Evolutionary conservation across 2,888 invertebrate species (phyloP).

Genomic region (Gari tellinella): DNA sequence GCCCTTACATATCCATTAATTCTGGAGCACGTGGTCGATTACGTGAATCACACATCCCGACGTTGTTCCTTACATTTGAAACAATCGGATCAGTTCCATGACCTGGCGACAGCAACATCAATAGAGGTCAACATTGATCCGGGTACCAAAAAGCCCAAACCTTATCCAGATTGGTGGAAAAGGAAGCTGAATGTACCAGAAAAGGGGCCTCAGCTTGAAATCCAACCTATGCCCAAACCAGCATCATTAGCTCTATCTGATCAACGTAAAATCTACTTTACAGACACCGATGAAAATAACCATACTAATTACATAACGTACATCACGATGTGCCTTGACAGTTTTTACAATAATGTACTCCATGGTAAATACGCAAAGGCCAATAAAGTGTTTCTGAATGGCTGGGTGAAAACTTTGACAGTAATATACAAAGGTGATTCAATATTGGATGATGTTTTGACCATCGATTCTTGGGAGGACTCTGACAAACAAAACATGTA

Average conservation of each 20-base stretch:
- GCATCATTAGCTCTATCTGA: conserved; percentile 6
- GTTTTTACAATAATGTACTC: conserved; percentile 34
- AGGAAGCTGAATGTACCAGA: conserved; percentile 20
- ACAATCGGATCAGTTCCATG: conserved; percentile 16
- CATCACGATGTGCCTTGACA: conserved; percentile 29
- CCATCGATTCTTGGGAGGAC: conserved; percentile 42
- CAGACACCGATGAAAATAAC: conserved; percentile 44
- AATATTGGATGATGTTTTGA: conserved; percentile 40
- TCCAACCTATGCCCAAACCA: conserved; percentile 28
- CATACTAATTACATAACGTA: conserved; percentile 46
- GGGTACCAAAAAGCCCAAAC: conserved; percentile 34
- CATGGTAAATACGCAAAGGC: conserved; percentile 5
- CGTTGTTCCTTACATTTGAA: conserved; percentile 6
- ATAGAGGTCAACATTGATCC: conserved; percentile 45
- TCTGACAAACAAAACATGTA: conserved; percentile 10
- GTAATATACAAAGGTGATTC: conserved; percentile 35
- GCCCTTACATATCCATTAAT: conserved; percentile 35
- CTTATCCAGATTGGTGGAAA: conserved; percentile 39
- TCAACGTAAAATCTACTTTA: conserved; percentile 25
- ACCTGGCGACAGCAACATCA: conserved; percentile 9
- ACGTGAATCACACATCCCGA: conserved; percentile 36
- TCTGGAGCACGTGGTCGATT: conserved; percentile 22
- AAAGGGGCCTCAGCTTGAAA: conserved; percentile 17
- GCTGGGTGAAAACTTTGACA: conserved; percentile 33
- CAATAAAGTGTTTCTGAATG: conserved; percentile 1